Percentiles rank a stretch among this genome's conserved stretches.
Evolutionary conservation across 2,113 vertebrate genomes (phyloP).

Genomic region (Tragelaphus buxtoni): DNA sequence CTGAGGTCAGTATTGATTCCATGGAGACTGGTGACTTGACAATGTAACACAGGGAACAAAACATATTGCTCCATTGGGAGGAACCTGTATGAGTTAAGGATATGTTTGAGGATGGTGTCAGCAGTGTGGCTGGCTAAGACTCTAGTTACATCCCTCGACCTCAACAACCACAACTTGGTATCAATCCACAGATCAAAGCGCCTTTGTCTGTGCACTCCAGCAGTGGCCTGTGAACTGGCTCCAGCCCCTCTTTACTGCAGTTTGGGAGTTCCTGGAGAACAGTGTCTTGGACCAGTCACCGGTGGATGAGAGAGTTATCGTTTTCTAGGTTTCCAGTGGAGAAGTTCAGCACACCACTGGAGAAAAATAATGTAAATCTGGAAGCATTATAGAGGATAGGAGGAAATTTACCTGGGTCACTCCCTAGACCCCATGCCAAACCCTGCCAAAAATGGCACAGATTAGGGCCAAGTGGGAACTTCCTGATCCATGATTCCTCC

Average conservation of each 20-base stretch:
- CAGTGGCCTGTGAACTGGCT: not conserved
- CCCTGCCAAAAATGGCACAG: not conserved
- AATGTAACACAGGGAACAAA: too few relatives aligned
- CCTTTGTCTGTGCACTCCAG: not conserved
- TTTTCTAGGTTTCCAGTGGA: not conserved
- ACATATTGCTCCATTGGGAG: not conserved
- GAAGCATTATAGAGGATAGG: not conserved
- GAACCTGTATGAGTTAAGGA: not conserved
- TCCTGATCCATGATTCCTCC: not conserved
- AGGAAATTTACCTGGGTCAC: not conserved
- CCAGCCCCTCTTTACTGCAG: not conserved
- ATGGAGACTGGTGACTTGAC: too few relatives aligned
- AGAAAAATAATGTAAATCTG: not conserved
- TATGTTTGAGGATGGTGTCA: not conserved
- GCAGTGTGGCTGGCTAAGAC: not conserved
- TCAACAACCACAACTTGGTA: not conserved
- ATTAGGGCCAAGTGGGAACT: not conserved
- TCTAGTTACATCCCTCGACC: not conserved
- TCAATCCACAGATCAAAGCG: not conserved
- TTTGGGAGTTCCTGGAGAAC: not conserved
- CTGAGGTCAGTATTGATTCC: too few relatives aligned
- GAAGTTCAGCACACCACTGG: not conserved
- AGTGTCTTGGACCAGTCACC: not conserved
- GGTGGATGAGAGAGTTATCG: not conserved
- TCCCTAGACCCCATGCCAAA: not conserved